These are phyloP conservation scores for Phacellophora camtschatica DNA, from an alignment of 30 jellyfish, hydroid and myxozoan genomes.

Conservation along the genomic window DNA sequence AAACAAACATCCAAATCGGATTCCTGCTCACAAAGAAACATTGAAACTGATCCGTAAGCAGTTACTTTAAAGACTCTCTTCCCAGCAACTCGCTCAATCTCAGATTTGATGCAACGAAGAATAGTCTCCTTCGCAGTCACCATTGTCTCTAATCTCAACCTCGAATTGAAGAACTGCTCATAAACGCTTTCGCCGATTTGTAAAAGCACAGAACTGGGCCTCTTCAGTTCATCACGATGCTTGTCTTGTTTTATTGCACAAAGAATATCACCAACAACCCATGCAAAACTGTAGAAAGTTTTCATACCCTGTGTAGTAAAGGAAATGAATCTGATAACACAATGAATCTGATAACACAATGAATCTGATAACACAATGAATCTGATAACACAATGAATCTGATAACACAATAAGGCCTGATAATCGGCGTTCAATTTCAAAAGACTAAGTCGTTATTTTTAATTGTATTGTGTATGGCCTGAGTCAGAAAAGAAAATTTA, in stretches of 20 bases:
- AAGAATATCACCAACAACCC: slow-evolving; percentile 66
- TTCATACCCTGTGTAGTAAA: background rate
- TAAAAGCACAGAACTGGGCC: slow-evolving; percentile 23
- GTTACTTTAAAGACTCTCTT: slow-evolving; percentile 24
- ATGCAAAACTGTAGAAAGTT: slow-evolving; percentile 65
- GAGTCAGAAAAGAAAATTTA: no score
- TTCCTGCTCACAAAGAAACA: slow-evolving; percentile 75
- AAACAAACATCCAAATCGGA: slow-evolving; percentile 80
- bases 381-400: no score
- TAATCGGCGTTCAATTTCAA: no score
- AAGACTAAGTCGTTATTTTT: no score
- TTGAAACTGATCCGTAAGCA: slow-evolving; percentile 76
- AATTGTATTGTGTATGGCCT: no score
- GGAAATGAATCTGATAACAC: no score
- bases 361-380: no score
- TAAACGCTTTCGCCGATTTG: slow-evolving; percentile 54
- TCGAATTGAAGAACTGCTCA: slow-evolving; percentile 6
- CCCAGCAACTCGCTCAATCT: slow-evolving; percentile 47
- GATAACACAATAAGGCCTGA: no score
- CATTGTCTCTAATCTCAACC: slow-evolving; percentile 20
- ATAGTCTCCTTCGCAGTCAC: slow-evolving; percentile 35
- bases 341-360: no score
- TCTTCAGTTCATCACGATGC: background rate
- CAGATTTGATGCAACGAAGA: slow-evolving; percentile 32
- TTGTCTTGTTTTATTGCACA: slow-evolving; percentile 45